These are phyloP conservation scores for Bufo gargarizans DNA, from an alignment of 2,113 vertebrate genomes.

Conservation along the genomic window DNA sequence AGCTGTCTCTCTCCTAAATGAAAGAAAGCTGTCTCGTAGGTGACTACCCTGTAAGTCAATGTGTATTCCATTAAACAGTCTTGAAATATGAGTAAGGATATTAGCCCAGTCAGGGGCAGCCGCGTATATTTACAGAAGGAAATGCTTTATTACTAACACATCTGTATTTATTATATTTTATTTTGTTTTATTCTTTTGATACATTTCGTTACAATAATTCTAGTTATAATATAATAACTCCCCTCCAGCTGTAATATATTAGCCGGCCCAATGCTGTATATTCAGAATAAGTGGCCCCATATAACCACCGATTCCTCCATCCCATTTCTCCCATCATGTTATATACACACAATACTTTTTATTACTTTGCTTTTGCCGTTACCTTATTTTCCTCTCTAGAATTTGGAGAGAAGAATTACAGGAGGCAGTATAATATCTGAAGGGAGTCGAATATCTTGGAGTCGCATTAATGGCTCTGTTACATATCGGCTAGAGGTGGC, in stretches of 20 bases:
- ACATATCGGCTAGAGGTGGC: constrained; percentile 25
- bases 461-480: constrained; percentile 34
- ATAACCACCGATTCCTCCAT: constrained; percentile 6
- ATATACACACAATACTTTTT: constrained; percentile 31
- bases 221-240: not conserved
- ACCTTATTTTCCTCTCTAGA: constrained; percentile 10
- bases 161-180: not conserved
- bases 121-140: not conserved
- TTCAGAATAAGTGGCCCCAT: constrained; percentile 8
- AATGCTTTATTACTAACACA: not conserved
- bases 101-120: too few relatives aligned
- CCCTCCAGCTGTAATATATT: not conserved
- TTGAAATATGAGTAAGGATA: too few relatives aligned
- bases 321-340: not conserved
- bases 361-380: not conserved
- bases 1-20: too few relatives aligned
- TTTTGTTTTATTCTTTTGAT: not conserved
- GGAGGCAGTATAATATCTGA: constrained; percentile 25
- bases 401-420: constrained; percentile 24
- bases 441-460: constrained; percentile 28
- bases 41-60: too few relatives aligned
- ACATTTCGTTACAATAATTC: not conserved
- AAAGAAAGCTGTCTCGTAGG: too few relatives aligned
- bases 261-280: not conserved
- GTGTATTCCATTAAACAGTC: too few relatives aligned